phyloP scores from a whole-genome alignment of 2,113 vertebrate species.

The Mellivora capensis region DNA sequence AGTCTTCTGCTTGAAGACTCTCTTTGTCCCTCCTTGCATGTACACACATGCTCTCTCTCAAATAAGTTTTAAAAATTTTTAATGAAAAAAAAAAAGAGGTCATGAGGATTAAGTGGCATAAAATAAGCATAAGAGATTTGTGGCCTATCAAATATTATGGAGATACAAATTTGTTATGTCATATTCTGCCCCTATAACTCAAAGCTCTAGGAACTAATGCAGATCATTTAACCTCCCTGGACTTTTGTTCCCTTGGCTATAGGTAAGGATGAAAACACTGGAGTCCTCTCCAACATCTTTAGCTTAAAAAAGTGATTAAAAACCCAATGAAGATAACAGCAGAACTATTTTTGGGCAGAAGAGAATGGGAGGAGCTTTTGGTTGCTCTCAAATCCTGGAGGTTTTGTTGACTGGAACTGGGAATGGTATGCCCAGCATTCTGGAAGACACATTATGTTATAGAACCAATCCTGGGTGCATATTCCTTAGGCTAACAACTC shows the following conservation, averaged over 20 bases:
- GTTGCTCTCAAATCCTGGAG: background rate
- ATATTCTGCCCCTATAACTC: background rate
- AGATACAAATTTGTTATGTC: background rate
- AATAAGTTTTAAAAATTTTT: background rate
- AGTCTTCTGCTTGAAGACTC: background rate
- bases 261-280: background rate
- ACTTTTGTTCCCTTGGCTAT: background rate
- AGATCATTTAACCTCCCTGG: background rate
- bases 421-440: background rate
- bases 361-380: background rate
- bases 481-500: background rate
- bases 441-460: background rate
- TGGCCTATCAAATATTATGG: background rate
- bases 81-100: background rate
- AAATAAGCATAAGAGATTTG: background rate
- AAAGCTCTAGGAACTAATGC: background rate
- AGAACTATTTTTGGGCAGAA: background rate
- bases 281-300: background rate
- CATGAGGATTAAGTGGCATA: background rate
- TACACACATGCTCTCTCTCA: background rate
- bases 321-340: background rate
- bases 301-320: background rate
- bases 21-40: background rate
- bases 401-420: background rate
- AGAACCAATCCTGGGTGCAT: background rate